Evolutionary conservation across 2,797 vertebrate genomes (phyloP).

Genomic region (Cirrhinus mrigala): DNA sequence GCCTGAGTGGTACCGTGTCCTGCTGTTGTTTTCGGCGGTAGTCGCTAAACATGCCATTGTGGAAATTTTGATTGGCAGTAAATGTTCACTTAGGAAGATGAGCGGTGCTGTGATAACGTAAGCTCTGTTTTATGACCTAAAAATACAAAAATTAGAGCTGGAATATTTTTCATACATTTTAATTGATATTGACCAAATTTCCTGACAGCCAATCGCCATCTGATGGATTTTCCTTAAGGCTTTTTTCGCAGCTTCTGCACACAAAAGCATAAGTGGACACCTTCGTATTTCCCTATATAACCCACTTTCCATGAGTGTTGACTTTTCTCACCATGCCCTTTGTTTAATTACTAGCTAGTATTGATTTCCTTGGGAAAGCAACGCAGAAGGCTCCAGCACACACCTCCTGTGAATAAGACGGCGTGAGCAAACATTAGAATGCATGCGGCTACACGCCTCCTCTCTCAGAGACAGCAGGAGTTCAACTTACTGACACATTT

Average conservation of each 20-base stretch:
- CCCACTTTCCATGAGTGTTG: constrained; percentile 80
- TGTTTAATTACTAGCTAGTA: constrained; percentile 87
- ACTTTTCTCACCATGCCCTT: constrained; percentile 76
- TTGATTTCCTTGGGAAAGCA: constrained; percentile 88
- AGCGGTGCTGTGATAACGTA: not conserved
- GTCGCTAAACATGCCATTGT: constrained; percentile 38
- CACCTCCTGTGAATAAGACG: constrained; percentile 75
- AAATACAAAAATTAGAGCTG: not conserved
- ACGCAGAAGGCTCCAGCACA: constrained; percentile 76
- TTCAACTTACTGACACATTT: constrained; percentile 72
- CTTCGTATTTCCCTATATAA: constrained; percentile 81
- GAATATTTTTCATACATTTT: not conserved
- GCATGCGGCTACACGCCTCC: constrained; percentile 68
- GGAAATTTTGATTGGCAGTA: constrained; percentile 3
- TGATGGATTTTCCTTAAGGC: constrained; percentile 5
- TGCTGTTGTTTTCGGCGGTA: constrained; percentile 50
- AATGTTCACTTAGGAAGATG: constrained; percentile 4
- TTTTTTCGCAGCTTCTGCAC: constrained; percentile 25
- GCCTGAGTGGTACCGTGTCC: constrained; percentile 51
- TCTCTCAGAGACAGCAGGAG: constrained; percentile 71
- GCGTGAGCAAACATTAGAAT: constrained; percentile 81
- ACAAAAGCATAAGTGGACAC: constrained; percentile 78
- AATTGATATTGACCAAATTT: constrained; percentile 3
- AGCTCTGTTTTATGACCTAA: not conserved
- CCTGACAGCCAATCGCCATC: not conserved